Conservation (phyloP, 2,888 invertebrate genomes). For the Melanchra persicariae region DNA sequence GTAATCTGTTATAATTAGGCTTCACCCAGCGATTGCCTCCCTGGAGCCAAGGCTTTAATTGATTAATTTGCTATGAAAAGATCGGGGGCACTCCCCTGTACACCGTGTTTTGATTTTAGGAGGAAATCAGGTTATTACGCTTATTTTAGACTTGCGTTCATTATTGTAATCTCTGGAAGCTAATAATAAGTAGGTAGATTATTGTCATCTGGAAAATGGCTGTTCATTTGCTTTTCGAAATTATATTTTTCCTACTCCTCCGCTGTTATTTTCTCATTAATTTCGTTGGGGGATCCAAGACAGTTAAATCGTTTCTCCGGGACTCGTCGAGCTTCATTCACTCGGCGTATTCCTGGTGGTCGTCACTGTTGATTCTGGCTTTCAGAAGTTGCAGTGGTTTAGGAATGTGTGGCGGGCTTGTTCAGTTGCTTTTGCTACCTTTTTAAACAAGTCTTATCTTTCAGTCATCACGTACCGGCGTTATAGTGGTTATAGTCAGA, state of each 20-base stretch:
- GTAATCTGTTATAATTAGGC: conserved; percentile 74
- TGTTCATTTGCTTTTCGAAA: neutral
- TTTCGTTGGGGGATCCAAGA: too few species aligned
- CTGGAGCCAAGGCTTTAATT: conserved; percentile 65
- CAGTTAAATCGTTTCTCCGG: too few species aligned
- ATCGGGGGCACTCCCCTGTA: conserved; percentile 56
- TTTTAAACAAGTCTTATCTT: neutral
- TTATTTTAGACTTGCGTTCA: conserved; percentile 21
- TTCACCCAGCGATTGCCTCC: conserved; percentile 67
- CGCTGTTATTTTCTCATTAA: too few species aligned
- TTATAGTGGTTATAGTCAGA: too few species aligned
- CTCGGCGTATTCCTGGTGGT: too few species aligned
- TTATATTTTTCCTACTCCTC: too few species aligned
- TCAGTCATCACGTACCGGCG: too few species aligned
- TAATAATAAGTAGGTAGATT: neutral
- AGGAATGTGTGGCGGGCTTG: too few species aligned
- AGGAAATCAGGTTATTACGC: conserved; percentile 27
- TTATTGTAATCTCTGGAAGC: conserved; percentile 16
- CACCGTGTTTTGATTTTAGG: conserved; percentile 52
- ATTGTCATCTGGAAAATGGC: neutral
- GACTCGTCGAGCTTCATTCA: too few species aligned
- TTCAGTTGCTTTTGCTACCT: neutral
- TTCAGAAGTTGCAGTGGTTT: too few species aligned
- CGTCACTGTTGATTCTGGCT: too few species aligned
- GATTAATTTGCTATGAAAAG: conserved; percentile 71